phyloP scores from a whole-genome alignment of 2,888 invertebrate species.

The Drosophila tanythrix region DNA sequence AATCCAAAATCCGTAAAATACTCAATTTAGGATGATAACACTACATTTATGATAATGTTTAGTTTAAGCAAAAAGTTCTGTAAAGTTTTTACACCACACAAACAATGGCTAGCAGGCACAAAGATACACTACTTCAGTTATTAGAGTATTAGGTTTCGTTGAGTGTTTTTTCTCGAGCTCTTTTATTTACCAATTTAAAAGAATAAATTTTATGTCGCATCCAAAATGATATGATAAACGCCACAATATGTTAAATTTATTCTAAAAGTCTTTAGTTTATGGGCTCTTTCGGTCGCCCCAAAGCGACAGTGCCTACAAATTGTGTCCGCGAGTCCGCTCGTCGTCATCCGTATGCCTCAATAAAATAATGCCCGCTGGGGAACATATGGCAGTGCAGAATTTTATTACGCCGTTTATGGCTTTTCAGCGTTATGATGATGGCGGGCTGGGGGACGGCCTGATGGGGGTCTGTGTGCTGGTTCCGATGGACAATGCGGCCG shows the following conservation, averaged over 20 bases:
- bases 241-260: slow-evolving; percentile 77
- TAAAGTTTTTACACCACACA: neutral
- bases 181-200: slow-evolving; percentile 70
- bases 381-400: slow-evolving; percentile 81
- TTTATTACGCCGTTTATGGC: slow-evolving; percentile 81
- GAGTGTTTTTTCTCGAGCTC: neutral
- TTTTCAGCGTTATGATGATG: slow-evolving; percentile 74
- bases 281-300: slow-evolving; percentile 31
- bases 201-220: slow-evolving; percentile 63
- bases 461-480: slow-evolving; percentile 6
- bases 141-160: slow-evolving; percentile 23
- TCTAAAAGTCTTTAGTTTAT: slow-evolving; percentile 79
- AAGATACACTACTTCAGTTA: neutral
- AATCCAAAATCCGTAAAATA: neutral
- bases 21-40: neutral
- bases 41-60: neutral
- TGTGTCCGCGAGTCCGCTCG: slow-evolving; percentile 51
- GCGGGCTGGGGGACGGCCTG: slow-evolving; percentile 16
- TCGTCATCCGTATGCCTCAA: slow-evolving; percentile 55
- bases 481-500: slow-evolving; percentile 47
- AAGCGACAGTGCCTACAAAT: slow-evolving; percentile 63
- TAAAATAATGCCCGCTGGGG: slow-evolving; percentile 81
- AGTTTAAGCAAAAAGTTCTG: neutral
- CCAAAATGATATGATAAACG: slow-evolving; percentile 69
- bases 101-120: neutral